These are phyloP conservation scores for Drosophila elegans DNA, from an alignment of 1,140 invertebrate genomes.

Conservation along the genomic window DNA sequence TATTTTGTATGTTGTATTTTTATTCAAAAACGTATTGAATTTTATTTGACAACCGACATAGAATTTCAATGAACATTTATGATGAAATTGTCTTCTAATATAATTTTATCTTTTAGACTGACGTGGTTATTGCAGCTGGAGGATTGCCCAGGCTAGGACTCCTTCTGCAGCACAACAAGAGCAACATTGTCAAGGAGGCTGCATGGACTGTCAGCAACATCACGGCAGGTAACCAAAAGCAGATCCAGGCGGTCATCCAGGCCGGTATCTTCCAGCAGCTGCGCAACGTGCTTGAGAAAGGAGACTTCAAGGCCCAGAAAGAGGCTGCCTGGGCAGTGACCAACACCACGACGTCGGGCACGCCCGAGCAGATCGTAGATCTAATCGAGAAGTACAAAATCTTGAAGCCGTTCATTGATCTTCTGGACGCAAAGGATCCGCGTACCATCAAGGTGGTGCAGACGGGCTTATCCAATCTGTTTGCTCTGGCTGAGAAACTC, in stretches of 20 bases:
- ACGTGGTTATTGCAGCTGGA: constrained; percentile 93
- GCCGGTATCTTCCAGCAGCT: constrained; percentile 85
- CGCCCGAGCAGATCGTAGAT: constrained; percentile 92
- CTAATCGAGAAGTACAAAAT: constrained; percentile 93
- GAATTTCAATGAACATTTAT: no score
- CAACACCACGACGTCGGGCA: constrained; percentile 98
- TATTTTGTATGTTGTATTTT: no score
- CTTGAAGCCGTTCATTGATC: constrained; percentile 93
- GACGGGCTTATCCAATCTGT: constrained; percentile 94
- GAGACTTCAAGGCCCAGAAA: constrained; percentile 98
- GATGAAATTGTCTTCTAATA: no score
- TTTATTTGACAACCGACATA: no score
- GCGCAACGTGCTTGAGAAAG: constrained; percentile 87
- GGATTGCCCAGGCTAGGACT: constrained; percentile 90
- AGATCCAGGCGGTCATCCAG: constrained; percentile 97
- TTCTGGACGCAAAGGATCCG: constrained; percentile 93
- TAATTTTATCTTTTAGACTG: constrained; percentile 94
- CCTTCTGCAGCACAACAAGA: constrained; percentile 91
- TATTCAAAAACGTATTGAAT: no score
- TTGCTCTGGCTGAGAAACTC: constrained; percentile 88
- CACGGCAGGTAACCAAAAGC: constrained; percentile 96
- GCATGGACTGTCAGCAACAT: constrained; percentile 99
- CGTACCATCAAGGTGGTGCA: constrained; percentile 92
- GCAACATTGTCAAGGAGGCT: constrained; percentile 94
- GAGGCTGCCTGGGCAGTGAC: constrained; percentile 99